A percentile compares a stretch with the other conserved stretches of the same genome.
phyloP scores from a whole-genome alignment of 2,888 invertebrate species.

The Pyrochroa serraticornis region DNA sequence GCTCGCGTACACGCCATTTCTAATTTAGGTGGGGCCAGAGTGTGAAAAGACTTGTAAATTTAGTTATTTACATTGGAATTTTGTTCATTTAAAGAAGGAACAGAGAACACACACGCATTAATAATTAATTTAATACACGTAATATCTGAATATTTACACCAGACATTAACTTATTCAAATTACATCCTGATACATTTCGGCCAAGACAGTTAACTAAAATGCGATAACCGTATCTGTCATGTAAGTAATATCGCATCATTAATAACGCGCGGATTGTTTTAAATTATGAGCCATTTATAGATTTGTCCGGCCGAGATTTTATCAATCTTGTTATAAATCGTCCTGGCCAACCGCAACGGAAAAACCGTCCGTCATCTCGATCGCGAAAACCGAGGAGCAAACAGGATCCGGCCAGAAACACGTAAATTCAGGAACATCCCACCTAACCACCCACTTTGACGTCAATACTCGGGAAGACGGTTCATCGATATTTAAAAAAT shows the following conservation, averaged over 20 bases:
- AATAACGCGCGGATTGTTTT: slow-evolving; percentile 24
- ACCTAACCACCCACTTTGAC: no score
- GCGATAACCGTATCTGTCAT: slow-evolving; percentile 27
- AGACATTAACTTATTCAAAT: slow-evolving; percentile 16
- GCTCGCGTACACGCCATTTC: no score
- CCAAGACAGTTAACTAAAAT: slow-evolving; percentile 23
- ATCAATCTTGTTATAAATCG: slow-evolving; percentile 24
- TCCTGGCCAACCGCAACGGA: not conserved
- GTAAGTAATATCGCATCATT: slow-evolving; percentile 26
- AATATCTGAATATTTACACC: slow-evolving; percentile 6
- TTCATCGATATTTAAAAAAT: no score
- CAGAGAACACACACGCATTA: not conserved
- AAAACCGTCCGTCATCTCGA: no score
- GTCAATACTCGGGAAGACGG: no score
- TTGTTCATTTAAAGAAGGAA: not conserved
- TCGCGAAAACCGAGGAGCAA: no score
- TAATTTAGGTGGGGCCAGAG: slow-evolving; percentile 1
- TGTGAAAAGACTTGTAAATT: slow-evolving; percentile 6
- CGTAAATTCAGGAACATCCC: no score
- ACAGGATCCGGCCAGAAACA: no score
- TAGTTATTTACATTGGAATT: not conserved
- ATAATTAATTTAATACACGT: not conserved
- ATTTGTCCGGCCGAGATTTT: slow-evolving; percentile 21
- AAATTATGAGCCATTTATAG: slow-evolving; percentile 18
- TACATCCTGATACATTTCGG: slow-evolving; percentile 16